Evolutionary conservation across 2,888 invertebrate species (phyloP), one percentile per base, ranked within the genome.

Genomic region (Ophioninae sp.): DNA sequence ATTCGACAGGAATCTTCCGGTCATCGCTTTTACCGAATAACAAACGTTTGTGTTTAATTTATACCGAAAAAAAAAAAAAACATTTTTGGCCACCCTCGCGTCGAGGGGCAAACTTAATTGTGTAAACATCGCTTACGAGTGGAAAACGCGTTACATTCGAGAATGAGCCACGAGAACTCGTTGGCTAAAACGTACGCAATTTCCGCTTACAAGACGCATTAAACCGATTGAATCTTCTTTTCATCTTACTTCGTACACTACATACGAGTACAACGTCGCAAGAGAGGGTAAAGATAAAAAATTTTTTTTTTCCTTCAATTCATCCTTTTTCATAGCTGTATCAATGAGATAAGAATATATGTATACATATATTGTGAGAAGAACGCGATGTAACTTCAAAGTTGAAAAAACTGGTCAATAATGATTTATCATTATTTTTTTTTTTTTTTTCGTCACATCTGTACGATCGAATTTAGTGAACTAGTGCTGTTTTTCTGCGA

Each of bases 71-170:
- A 44, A 44, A 44, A 44, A 44, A 44, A 44, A 30, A 44, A 44
- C 44, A 41, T 73, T 1, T 22, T 30, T 75, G 73, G 59, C 71
- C 56, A 61, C 75, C 72, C 79, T 65, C 51, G 59, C 58, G 65
- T 23, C 30, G 41, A 71, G 23, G 22, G 22, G 68, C 68, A 58
- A 65, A 73, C 59, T 73, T 61, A 79, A 37, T 65, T 64, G 17
- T 64, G 20, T 44, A 39, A 30, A n/a, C 10, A 56, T 56, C 56
- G 65, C 58, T 59, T 63, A 73, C 51, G 65, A 74, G 68, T 37
- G 73, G 37, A 79, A 61, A 81, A 80, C 83, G 80, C 78, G 81
- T 83, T 83, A 80, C 80, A 83, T 65, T 65, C 74, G 59, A 51
- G 56, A 68, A 77, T 74, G 22, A 74, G 39, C 74, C 76, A 76